Percentiles rank a stretch among this genome's conserved stretches.
phyloP scores from a whole-genome alignment of 2,797 vertebrate species.

The Cuculus canorus region DNA sequence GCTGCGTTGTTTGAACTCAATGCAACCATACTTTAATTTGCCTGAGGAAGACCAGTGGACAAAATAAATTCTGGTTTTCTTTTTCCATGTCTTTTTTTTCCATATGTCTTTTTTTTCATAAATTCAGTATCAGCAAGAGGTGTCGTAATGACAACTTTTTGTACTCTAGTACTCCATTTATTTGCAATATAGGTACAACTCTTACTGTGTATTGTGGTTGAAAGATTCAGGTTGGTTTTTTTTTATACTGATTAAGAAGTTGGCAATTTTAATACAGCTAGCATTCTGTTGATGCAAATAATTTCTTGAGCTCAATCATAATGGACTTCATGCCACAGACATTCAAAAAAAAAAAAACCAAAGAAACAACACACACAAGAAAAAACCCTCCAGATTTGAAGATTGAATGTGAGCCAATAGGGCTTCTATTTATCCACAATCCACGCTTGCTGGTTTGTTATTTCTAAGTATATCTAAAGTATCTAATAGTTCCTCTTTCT shows the following conservation, averaged over 20 bases:
- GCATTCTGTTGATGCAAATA: neutral
- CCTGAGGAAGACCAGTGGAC: neutral
- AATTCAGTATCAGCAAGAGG: neutral
- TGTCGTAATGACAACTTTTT: neutral
- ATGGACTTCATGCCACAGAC: neutral
- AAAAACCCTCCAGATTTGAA: no score
- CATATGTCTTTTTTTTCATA: neutral
- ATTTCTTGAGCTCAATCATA: neutral
- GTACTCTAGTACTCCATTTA: neutral
- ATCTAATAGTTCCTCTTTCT: neutral
- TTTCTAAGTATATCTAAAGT: neutral
- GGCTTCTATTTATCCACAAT: neutral
- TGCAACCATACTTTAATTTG: neutral
- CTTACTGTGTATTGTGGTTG: neutral
- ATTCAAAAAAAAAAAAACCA: neutral
- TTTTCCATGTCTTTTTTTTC: neutral
- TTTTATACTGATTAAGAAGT: neutral
- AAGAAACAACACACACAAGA: no score
- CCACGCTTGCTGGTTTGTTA: neutral
- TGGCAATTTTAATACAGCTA: neutral
- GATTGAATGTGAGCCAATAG: no score
- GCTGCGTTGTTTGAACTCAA: neutral
- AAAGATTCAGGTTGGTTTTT: neutral
- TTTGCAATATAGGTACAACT: neutral
- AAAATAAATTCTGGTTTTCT: neutral